Evolutionary conservation across 2,113 vertebrate species (phyloP).

Genomic region (Amia ocellicauda): DNA sequence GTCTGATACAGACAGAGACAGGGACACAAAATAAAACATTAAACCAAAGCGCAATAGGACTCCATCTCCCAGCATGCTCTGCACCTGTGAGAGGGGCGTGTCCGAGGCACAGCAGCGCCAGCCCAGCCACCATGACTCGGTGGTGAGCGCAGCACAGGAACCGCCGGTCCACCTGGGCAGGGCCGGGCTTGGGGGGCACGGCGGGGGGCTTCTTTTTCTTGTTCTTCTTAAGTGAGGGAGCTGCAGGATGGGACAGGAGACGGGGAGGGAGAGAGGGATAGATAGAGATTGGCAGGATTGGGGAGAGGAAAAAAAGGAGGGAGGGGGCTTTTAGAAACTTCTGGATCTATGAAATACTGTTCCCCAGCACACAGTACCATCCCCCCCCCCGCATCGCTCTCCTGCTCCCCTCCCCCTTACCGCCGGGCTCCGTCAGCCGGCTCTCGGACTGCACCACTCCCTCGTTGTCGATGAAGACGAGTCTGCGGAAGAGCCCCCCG

Average conservation of each 20-base stretch:
- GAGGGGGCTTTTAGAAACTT: too few species aligned
- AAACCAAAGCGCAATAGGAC: background rate
- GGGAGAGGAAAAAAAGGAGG: too few species aligned
- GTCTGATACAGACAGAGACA: background rate
- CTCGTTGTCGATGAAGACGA: conserved; percentile 83
- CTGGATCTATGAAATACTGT: too few species aligned
- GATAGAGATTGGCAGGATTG: background rate
- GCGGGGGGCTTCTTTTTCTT: conserved; percentile 72
- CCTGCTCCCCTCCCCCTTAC: background rate
- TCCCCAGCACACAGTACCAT: too few species aligned
- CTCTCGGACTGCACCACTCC: conserved; percentile 91
- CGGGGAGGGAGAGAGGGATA: background rate
- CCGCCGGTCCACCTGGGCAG: conserved; percentile 71
- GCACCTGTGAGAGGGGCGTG: conserved; percentile 56
- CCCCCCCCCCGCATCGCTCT: too few species aligned
- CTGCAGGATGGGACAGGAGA: conserved; percentile 19
- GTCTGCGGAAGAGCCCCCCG: conserved; percentile 74
- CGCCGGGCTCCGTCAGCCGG: conserved; percentile 48
- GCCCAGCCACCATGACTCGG: conserved; percentile 86
- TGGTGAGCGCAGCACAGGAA: conserved; percentile 94
- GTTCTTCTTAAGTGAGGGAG: conserved; percentile 74
- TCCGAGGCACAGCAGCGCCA: conserved; percentile 70
- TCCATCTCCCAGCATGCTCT: background rate
- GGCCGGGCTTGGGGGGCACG: conserved; percentile 10
- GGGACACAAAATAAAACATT: background rate